phyloP scores from a whole-genome alignment of 2,888 invertebrate genomes.

The Drosophila mulleri region DNA sequence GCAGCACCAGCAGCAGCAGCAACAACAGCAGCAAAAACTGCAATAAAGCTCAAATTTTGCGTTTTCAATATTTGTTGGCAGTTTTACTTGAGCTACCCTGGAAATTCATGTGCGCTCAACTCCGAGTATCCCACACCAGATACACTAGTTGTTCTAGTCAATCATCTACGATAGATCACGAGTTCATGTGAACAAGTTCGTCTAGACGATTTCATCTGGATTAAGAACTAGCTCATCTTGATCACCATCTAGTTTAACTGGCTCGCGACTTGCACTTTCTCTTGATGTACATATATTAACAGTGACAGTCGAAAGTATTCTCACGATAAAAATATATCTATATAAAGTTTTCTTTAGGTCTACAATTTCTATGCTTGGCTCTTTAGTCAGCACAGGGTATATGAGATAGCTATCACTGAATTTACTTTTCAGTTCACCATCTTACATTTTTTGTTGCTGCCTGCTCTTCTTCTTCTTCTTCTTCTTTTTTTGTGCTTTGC shows the following conservation, averaged over 20 bases:
- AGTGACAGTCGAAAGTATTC: neutral
- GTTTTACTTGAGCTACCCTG: conserved; percentile 38
- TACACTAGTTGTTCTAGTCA: too few relatives aligned
- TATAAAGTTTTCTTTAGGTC: neutral
- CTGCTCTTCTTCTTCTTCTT: conserved; percentile 7
- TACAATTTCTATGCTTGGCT: neutral
- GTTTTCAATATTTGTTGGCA: conserved; percentile 68
- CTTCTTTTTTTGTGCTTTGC: conserved; percentile 28
- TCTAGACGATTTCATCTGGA: neutral
- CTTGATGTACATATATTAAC: neutral
- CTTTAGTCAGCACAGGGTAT: conserved; percentile 23
- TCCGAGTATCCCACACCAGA: too few relatives aligned
- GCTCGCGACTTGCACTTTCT: neutral
- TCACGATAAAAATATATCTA: neutral
- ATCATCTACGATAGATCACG: too few relatives aligned
- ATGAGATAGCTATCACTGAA: neutral
- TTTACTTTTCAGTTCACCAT: conserved; percentile 9
- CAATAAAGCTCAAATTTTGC: conserved; percentile 57
- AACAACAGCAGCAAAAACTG: conserved; percentile 42
- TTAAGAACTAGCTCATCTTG: neutral
- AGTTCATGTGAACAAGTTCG: neutral
- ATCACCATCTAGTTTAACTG: neutral
- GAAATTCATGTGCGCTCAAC: neutral
- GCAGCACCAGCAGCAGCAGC: conserved; percentile 11
- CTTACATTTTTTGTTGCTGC: conserved; percentile 23